phyloP scores from a whole-genome alignment of 2,113 vertebrate species.

The Coryphaenoides rupestris region DNA sequence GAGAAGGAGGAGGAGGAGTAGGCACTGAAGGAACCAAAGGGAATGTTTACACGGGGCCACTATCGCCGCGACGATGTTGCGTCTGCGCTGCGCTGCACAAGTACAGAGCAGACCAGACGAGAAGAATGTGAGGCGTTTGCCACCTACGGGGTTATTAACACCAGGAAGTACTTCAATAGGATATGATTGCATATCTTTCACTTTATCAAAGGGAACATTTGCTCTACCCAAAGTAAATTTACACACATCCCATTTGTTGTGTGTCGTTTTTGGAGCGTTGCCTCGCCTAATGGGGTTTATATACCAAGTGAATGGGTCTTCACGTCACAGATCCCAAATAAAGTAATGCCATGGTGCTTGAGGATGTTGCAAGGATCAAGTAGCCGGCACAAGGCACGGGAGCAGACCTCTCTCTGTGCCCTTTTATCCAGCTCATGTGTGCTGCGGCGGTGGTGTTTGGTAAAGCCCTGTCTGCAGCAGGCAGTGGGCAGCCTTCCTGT shows the following conservation, averaged over 20 bases:
- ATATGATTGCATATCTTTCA: constrained; percentile 32
- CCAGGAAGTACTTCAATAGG: constrained; percentile 38
- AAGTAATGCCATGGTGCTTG: constrained; percentile 23
- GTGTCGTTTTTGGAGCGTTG: constrained; percentile 45
- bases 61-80: constrained; percentile 41
- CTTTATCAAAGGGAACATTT: constrained; percentile 25
- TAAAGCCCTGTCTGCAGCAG: constrained; percentile 44
- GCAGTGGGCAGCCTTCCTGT: constrained; percentile 56
- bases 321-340: constrained; percentile 18
- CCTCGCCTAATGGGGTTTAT: constrained; percentile 43
- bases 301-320: constrained; percentile 26
- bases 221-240: constrained; percentile 29
- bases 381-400: not conserved
- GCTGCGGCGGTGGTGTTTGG: constrained; percentile 40
- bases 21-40: constrained; percentile 20
- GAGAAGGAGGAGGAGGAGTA: not conserved
- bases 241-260: constrained; percentile 46
- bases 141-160: constrained; percentile 6
- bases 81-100: constrained; percentile 19
- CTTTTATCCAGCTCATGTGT: constrained; percentile 37
- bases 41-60: constrained; percentile 50
- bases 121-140: not conserved
- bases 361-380: constrained; percentile 32
- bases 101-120: not conserved
- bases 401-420: constrained; percentile 26